These are phyloP conservation scores for Coryphaenoides rupestris DNA, from an alignment of 2,113 vertebrate species.

Conservation along the genomic window DNA sequence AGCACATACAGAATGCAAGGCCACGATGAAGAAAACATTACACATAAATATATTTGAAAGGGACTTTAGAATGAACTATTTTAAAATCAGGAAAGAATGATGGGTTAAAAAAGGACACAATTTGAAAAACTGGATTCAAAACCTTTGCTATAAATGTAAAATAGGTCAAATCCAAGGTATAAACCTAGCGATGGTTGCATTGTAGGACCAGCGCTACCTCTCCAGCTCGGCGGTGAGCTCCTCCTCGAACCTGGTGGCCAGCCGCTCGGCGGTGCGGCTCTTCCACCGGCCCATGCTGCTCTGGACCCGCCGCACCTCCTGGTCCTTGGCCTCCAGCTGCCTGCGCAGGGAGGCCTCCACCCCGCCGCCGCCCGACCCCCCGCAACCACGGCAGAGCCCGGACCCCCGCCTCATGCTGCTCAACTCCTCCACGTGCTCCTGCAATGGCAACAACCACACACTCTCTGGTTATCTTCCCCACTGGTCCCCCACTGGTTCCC, in stretches of 20 bases:
- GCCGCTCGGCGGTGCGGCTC: slow-evolving; percentile 63
- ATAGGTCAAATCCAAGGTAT: too few relatives aligned
- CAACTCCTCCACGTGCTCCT: slow-evolving; percentile 78
- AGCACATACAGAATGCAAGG: too few relatives aligned
- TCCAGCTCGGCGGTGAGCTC: slow-evolving; percentile 68
- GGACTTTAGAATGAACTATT: too few relatives aligned
- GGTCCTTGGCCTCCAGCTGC: slow-evolving; percentile 68
- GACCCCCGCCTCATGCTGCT: slow-evolving; percentile 52
- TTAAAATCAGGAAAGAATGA: too few relatives aligned
- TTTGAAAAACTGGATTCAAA: background rate
- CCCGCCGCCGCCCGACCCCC: slow-evolving; percentile 37
- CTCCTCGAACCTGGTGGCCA: slow-evolving; percentile 67
- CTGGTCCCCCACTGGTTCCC: too few relatives aligned
- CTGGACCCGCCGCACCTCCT: slow-evolving; percentile 67
- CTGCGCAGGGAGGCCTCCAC: slow-evolving; percentile 46
- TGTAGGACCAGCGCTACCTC: too few relatives aligned
- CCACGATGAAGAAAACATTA: too few relatives aligned
- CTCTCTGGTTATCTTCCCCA: too few relatives aligned
- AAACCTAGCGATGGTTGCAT: too few relatives aligned
- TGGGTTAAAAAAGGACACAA: too few relatives aligned
- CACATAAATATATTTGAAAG: too few relatives aligned
- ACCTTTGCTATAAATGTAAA: too few relatives aligned
- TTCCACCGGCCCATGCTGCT: slow-evolving; percentile 71
- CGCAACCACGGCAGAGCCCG: slow-evolving; percentile 21
- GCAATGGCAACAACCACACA: slow-evolving; percentile 3